Evolutionary conservation across 2,888 invertebrate species (phyloP).

Genomic region (Chamaedrilus cognettii): DNA sequence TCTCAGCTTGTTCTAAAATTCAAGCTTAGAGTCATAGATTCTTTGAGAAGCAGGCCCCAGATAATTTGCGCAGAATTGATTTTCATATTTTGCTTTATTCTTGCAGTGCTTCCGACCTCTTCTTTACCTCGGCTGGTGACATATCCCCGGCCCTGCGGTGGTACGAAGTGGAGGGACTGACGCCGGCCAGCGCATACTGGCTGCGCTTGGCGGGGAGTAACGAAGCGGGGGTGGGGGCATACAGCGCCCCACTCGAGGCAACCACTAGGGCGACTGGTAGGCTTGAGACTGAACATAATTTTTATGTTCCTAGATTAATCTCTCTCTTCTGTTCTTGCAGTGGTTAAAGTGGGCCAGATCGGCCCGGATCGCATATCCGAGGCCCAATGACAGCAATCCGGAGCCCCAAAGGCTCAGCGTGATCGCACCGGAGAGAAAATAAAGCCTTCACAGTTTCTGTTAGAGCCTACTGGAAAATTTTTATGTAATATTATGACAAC

Average conservation of each 20-base stretch:
- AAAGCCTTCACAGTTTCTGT: too few species aligned
- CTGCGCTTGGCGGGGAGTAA: conserved; percentile 27
- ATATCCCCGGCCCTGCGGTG: conserved; percentile 3
- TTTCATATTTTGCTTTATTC: conserved; percentile 2
- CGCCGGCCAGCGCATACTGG: conserved; percentile 22
- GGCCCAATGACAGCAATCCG: too few species aligned
- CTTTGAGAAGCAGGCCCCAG: too few species aligned
- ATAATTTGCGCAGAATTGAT: too few species aligned
- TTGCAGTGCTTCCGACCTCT: neutral
- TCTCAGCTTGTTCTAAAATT: neutral
- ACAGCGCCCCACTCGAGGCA: conserved; percentile 17
- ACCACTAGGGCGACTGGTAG: conserved; percentile 23
- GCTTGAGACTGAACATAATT: neutral
- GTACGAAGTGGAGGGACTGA: conserved; percentile 21
- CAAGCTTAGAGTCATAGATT: neutral
- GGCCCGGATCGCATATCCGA: too few species aligned
- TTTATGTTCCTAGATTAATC: too few species aligned
- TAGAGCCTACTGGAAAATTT: too few species aligned
- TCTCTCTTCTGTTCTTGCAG: too few species aligned
- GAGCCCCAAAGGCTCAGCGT: too few species aligned
- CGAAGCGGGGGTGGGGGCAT: conserved; percentile 23
- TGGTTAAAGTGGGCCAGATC: too few species aligned
- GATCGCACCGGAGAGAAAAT: too few species aligned
- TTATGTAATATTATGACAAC: too few species aligned
- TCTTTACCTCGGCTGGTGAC: neutral